These are phyloP conservation scores for Lampris megalopsis DNA, from an alignment of 2,113 vertebrate species.

Conservation along the genomic window DNA sequence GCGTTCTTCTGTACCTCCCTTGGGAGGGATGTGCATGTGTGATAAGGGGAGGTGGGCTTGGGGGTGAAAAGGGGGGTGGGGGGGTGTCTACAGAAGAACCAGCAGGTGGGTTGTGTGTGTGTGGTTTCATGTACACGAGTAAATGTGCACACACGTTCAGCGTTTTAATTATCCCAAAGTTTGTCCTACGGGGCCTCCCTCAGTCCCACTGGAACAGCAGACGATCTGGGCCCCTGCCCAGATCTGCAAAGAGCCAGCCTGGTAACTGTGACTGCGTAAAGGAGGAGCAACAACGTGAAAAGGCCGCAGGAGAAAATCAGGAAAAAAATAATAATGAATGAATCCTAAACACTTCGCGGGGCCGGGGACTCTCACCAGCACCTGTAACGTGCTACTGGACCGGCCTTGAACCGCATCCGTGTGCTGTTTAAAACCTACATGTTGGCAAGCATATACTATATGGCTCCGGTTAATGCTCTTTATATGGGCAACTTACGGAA, in stretches of 20 bases:
- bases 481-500: too few relatives aligned
- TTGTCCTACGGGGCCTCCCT: constrained; percentile 56
- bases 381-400: constrained; percentile 1
- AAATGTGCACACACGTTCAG: constrained; percentile 32
- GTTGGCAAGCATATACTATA: too few relatives aligned
- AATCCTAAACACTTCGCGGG: constrained; percentile 29
- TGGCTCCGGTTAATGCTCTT: too few relatives aligned
- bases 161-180: constrained; percentile 64
- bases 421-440: too few relatives aligned
- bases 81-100: not conserved
- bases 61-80: not conserved
- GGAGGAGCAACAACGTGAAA: constrained; percentile 52
- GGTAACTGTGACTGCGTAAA: constrained; percentile 55
- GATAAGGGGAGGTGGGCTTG: constrained; percentile 9
- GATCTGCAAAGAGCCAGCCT: constrained; percentile 48
- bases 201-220: constrained; percentile 30
- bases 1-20: constrained; percentile 47
- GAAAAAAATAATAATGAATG: constrained; percentile 23
- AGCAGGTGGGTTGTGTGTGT: constrained; percentile 22
- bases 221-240: constrained; percentile 57
- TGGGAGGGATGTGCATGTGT: constrained; percentile 31
- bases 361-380: constrained; percentile 13
- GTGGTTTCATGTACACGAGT: constrained; percentile 4
- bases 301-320: constrained; percentile 35
- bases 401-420: not conserved